Conservation (phyloP, 1,140 invertebrate genomes). For the Drosophila biarmipes region DNA sequence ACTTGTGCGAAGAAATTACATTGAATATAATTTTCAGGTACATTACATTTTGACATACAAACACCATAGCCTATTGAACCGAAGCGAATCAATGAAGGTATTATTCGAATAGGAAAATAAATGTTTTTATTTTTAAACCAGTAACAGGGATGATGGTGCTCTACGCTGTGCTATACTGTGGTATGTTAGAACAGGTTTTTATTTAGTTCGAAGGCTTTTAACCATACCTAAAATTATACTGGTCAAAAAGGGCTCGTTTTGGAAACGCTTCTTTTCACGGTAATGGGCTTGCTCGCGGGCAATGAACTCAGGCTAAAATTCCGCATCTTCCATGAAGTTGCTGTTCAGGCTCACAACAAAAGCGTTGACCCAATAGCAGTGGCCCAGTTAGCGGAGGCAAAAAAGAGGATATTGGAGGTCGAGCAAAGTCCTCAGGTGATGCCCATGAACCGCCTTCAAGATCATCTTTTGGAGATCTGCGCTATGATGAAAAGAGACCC, state of each 20-base stretch:
- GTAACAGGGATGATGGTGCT: not conserved
- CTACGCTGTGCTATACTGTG: not conserved
- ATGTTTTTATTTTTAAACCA: not conserved
- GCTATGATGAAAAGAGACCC: not conserved
- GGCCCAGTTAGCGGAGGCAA: constrained; percentile 2
- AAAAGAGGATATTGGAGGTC: not conserved
- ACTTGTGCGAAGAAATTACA: no score
- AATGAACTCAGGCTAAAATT: not conserved
- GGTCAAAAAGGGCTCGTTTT: not conserved
- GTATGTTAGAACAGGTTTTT: not conserved
- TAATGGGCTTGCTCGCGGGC: not conserved
- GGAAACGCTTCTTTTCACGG: not conserved
- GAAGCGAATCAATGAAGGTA: not conserved
- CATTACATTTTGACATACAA: not conserved
- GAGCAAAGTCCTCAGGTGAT: not conserved
- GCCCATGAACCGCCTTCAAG: not conserved
- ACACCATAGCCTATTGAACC: not conserved
- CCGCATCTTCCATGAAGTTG: constrained; percentile 2
- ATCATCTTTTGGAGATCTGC: not conserved
- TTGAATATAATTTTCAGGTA: no score
- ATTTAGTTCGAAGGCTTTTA: not conserved
- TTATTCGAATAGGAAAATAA: not conserved
- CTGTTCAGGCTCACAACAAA: constrained; percentile 3
- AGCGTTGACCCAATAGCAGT: not conserved
- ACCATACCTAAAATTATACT: not conserved